These are phyloP conservation scores for Abramis brama DNA, from an alignment of 2,113 vertebrate genomes.

Conservation along the genomic window DNA sequence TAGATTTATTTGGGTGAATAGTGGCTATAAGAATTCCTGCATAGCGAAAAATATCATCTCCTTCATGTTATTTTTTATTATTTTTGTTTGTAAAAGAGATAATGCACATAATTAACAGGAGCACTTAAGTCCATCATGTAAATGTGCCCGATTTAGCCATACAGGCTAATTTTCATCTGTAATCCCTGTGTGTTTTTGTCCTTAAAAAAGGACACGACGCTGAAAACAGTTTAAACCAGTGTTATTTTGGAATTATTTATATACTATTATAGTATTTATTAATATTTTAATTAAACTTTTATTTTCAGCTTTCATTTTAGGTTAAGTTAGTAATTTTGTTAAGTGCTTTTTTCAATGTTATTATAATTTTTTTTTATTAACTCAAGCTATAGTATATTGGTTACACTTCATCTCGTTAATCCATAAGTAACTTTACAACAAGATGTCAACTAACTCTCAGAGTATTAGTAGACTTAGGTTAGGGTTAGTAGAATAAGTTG, in stretches of 20 bases:
- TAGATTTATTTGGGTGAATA: not conserved
- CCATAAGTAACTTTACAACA: too few species aligned
- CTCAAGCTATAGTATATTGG: not conserved
- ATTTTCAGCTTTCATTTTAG: not conserved
- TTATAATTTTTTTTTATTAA: not conserved
- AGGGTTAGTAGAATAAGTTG: too few species aligned
- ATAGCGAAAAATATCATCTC: not conserved
- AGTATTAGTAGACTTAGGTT: too few species aligned
- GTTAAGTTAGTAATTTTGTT: not conserved
- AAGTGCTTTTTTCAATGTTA: not conserved
- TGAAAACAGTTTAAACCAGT: not conserved
- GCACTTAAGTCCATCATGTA: too few species aligned
- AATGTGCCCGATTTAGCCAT: too few species aligned
- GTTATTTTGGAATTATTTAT: not conserved
- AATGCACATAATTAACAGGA: too few species aligned
- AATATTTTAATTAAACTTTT: not conserved
- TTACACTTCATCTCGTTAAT: too few species aligned
- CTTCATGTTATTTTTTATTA: not conserved
- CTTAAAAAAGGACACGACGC: not conserved
- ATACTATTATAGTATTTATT: not conserved
- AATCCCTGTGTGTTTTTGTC: not conserved
- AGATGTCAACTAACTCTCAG: too few species aligned
- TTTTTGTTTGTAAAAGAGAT: too few species aligned
- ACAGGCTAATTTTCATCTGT: too few species aligned
- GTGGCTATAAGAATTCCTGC: not conserved